These are phyloP conservation scores for Heterocephalus glaber DNA, from an alignment of 2,113 vertebrate species.

Conservation along the genomic window DNA sequence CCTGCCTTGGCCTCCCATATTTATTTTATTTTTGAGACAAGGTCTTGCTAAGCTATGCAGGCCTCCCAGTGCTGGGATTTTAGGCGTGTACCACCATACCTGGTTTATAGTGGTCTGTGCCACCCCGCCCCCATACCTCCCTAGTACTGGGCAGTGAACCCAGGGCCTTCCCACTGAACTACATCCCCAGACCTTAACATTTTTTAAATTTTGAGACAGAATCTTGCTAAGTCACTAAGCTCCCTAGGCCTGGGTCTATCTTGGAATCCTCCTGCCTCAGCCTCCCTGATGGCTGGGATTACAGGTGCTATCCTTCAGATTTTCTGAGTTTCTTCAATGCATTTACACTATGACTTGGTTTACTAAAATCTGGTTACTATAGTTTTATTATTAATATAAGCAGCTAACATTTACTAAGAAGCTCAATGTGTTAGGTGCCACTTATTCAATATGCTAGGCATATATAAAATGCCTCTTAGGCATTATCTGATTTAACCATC, in stretches of 20 bases:
- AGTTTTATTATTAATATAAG: conserved; percentile 38
- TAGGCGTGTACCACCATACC: not conserved
- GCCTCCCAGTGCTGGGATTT: not conserved
- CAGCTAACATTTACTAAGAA: not conserved
- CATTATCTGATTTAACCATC: not conserved
- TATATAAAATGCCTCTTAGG: not conserved
- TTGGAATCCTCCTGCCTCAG: not conserved
- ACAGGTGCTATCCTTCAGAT: not conserved
- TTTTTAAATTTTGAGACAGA: not conserved
- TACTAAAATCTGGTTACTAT: conserved; percentile 32
- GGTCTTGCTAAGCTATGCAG: not conserved
- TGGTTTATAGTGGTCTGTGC: not conserved
- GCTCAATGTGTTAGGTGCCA: not conserved
- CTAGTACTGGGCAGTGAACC: too few relatives aligned
- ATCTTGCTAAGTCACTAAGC: not conserved
- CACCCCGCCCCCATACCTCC: not conserved
- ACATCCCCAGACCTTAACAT: not conserved
- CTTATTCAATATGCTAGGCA: not conserved
- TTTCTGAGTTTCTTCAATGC: conserved; percentile 38
- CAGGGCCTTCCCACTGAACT: not conserved
- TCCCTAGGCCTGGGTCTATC: not conserved
- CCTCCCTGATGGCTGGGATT: not conserved
- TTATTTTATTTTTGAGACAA: not conserved
- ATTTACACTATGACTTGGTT: conserved; percentile 44
- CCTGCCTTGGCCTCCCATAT: not conserved